Base-by-base conservation (phyloP, 1,140 invertebrate genomes). In the Drosophila kohkoa region DNA sequence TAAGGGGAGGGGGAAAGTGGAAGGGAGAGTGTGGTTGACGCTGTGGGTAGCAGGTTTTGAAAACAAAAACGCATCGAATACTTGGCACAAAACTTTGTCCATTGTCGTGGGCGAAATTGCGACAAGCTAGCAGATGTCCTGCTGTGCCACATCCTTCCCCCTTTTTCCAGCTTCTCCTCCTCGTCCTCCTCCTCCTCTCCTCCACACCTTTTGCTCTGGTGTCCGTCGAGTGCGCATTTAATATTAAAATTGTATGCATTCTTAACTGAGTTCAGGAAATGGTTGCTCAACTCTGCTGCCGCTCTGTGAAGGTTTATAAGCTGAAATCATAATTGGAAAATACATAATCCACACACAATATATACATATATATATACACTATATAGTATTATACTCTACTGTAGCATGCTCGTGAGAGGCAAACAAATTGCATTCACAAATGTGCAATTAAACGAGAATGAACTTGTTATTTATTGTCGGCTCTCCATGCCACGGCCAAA, bases 171-270 rank as follows among this genome's bases (percentile, higher is more conserved):
- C 43, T 13, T 16, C 35, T 28, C 28, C 77, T 20, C 30, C 41
- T 13, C 30, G 20, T 45, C 4, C 2, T 25, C 5, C 3, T 25
- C 38, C 7, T 49, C 6, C 43, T 46, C 20, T 45, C 7, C 30
- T 5, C 7, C 3, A 62, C 46, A 57, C 64, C 74, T 63, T 48
- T 4, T 11, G 20, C 20, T 25, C 20, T 43, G 49, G 54, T 38
- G 35, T 8, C 35, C 35, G 6, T 38, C 3, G 7, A 38, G 46
- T 65, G 5, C 79, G 67, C 83, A 88, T 88, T 88, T 87, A 87
- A 87, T 87, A 87, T 87, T 87, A 80, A 87, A 87, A 87, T 87
- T 88, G 82, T 87, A 66, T 87, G 82, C 83, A 87, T 88, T 87
- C 82, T 77, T 87, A 87, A 87, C 73, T n/a, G 51, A 57, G 58